These are phyloP conservation scores for Chondrosia reniformis DNA, from an alignment of 37 sponge, comb jelly and placozoan species.

Conservation along the genomic window DNA sequence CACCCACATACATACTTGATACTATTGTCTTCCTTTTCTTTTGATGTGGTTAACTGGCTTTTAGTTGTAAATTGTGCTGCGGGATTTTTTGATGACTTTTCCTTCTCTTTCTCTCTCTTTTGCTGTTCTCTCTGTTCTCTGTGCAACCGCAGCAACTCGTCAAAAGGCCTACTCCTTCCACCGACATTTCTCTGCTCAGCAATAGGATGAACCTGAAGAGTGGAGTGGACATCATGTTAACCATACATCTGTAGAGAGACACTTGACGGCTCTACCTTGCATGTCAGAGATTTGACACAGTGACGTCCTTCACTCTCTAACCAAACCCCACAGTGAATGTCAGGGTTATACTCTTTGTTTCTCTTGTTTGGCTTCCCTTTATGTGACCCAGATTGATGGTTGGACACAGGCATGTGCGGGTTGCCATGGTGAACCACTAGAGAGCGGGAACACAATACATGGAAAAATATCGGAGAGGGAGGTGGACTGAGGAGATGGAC, in stretches of 20 bases:
- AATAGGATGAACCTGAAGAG: slow-evolving; percentile 26
- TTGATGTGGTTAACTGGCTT: not conserved
- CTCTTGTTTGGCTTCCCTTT: slow-evolving; percentile 9
- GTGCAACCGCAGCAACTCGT: slow-evolving; percentile 42
- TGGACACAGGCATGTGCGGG: not conserved
- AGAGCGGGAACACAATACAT: slow-evolving; percentile 17
- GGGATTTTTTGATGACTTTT: not conserved
- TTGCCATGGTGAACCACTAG: not conserved
- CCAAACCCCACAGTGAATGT: slow-evolving; percentile 85
- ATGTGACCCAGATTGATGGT: not conserved
- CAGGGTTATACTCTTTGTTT: slow-evolving; percentile 47
- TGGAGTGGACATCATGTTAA: not conserved
- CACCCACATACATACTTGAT: not conserved
- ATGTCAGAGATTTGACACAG: slow-evolving; percentile 68
- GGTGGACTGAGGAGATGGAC: not conserved
- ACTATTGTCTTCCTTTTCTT: not conserved
- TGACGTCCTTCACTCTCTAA: slow-evolving; percentile 33
- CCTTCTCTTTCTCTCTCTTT: slow-evolving; percentile 35
- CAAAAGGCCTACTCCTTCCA: slow-evolving; percentile 52
- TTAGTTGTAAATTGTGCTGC: not conserved
- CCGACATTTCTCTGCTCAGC: slow-evolving; percentile 22
- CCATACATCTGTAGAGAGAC: not conserved
- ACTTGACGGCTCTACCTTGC: slow-evolving; percentile 52
- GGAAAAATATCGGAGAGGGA: not conserved
- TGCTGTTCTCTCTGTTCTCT: slow-evolving; percentile 14